These are phyloP conservation scores for Cephalopterus ornatus DNA, from an alignment of 2,113 vertebrate genomes.

Conservation along the genomic window DNA sequence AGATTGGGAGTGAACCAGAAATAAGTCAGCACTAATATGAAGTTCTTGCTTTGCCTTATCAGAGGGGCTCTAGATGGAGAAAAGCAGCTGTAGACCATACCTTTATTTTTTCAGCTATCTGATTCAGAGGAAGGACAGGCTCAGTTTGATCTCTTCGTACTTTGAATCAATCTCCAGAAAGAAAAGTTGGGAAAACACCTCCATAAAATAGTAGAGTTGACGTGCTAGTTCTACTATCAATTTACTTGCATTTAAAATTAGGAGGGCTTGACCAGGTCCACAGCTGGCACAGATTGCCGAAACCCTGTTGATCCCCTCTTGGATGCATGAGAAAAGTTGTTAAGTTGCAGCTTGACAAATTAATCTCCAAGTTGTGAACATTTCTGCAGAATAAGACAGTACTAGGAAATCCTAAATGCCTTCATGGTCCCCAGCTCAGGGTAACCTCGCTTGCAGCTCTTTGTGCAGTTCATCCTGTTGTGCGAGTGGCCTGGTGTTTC, in stretches of 20 bases:
- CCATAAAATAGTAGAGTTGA: neutral
- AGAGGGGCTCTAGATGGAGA: neutral
- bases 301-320: neutral
- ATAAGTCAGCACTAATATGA: neutral
- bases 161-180: neutral
- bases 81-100: neutral
- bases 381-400: neutral
- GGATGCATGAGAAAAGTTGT: neutral
- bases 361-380: neutral
- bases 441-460: neutral
- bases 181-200: neutral
- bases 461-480: neutral
- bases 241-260: neutral
- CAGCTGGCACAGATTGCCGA: neutral
- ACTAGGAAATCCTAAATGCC: neutral
- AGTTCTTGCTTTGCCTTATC: neutral
- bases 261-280: neutral
- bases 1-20: neutral
- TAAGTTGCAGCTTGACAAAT: neutral
- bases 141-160: neutral
- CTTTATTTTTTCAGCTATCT: neutral
- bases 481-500: fast-evolving
- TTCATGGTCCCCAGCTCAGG: neutral
- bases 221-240: neutral
- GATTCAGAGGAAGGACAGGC: neutral